phyloP scores from a whole-genome alignment of 2,888 invertebrate genomes.

The Drosophila subquinaria region DNA sequence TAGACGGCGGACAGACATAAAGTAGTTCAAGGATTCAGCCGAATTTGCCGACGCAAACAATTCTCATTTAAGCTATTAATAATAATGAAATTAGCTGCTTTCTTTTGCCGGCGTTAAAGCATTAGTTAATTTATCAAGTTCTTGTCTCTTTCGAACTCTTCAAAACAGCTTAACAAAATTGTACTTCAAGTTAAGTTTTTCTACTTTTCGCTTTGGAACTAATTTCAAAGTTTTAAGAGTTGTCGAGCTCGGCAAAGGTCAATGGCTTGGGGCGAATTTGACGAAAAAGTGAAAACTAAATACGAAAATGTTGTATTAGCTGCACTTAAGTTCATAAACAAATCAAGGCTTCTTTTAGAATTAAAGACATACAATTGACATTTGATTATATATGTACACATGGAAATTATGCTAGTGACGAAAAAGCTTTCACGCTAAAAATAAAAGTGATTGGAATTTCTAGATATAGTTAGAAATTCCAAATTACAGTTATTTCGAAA shows the following conservation, averaged over 20 bases:
- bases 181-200: conserved; percentile 9
- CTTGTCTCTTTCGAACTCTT: conserved; percentile 14
- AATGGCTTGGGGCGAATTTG: neutral
- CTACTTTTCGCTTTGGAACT: conserved; percentile 10
- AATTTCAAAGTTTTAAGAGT: conserved; percentile 17
- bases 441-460: too few species aligned
- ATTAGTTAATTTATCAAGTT: conserved; percentile 25
- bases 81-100: conserved; percentile 19
- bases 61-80: conserved; percentile 19
- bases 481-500: too few species aligned
- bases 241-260: conserved; percentile 7
- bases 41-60: conserved; percentile 8
- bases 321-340: neutral
- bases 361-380: neutral
- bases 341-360: neutral
- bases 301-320: neutral
- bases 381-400: too few species aligned
- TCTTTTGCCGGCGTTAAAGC: conserved; percentile 16
- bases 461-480: too few species aligned
- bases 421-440: too few species aligned
- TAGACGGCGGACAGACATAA: neutral
- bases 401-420: neutral
- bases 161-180: conserved; percentile 13
- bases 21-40: conserved; percentile 38
- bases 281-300: neutral